Conservation (phyloP, 2,888 invertebrate species). For the Oxytorus armatus region DNA sequence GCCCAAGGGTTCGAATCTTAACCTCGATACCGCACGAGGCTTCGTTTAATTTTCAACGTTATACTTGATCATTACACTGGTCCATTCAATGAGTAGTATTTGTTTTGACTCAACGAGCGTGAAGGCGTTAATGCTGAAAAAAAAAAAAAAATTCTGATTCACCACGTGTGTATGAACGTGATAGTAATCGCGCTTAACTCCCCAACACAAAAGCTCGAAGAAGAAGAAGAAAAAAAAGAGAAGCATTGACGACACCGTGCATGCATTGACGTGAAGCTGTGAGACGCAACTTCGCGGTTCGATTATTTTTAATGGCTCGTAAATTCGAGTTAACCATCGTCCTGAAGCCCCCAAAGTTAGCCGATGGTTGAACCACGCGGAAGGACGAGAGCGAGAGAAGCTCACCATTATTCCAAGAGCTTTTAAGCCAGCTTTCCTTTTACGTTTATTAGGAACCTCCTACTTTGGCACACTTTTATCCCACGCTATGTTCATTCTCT, state of each 20-base stretch:
- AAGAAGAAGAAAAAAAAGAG: conserved; percentile 12
- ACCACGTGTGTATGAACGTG: conserved; percentile 8
- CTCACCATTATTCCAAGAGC: conserved; percentile 78
- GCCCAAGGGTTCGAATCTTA: too few relatives aligned
- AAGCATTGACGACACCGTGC: conserved; percentile 47
- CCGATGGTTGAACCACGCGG: conserved; percentile 40
- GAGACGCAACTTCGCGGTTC: conserved; percentile 65
- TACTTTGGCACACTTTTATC: conserved; percentile 76
- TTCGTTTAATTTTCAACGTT: too few relatives aligned
- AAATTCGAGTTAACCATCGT: conserved; percentile 70
- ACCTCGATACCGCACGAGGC: too few relatives aligned
- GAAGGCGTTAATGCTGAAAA: conserved; percentile 3
- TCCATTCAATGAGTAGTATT: too few relatives aligned
- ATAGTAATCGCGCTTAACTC: conserved; percentile 35
- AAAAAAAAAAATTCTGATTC: conserved; percentile 41
- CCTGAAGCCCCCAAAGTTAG: conserved; percentile 58
- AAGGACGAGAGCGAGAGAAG: conserved; percentile 64
- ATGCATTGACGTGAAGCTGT: conserved; percentile 61
- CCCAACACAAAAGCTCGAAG: conserved; percentile 39
- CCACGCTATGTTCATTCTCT: too few relatives aligned
- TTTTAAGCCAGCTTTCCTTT: conserved; percentile 78
- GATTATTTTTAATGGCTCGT: conserved; percentile 73
- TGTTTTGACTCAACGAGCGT: neutral
- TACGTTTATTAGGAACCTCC: conserved; percentile 80
- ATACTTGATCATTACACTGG: too few relatives aligned